Evolutionary conservation across 2,113 vertebrate genomes (phyloP).

Genomic region (Peucedramus taeniatus): DNA sequence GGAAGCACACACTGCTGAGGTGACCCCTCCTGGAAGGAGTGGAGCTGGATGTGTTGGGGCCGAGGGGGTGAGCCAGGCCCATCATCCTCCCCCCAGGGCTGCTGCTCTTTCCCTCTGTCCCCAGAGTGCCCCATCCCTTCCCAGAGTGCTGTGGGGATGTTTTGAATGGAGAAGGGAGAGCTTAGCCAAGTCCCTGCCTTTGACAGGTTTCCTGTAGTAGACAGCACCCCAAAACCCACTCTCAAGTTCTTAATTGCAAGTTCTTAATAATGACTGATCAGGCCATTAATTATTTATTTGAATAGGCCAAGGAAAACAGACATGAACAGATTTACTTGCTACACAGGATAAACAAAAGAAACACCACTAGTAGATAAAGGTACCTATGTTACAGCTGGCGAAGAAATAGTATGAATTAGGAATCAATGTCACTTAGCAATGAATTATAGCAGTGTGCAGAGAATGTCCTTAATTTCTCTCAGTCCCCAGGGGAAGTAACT

Average conservation of each 20-base stretch:
- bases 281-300: not conserved
- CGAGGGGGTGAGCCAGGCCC: not conserved
- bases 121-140: not conserved
- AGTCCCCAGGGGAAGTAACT: not conserved
- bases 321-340: not conserved
- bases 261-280: not conserved
- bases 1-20: not conserved
- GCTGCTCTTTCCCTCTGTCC: not conserved
- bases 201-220: not conserved
- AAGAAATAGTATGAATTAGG: not conserved
- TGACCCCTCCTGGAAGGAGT: not conserved
- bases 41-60: not conserved
- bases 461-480: not conserved
- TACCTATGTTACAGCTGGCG: not conserved
- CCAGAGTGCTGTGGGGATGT: not conserved
- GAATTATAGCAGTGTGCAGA: accelerated
- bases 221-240: not conserved
- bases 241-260: not conserved
- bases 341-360: not conserved
- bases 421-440: not conserved
- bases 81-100: not conserved
- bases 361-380: not conserved
- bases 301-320: not conserved
- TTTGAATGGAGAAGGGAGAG: not conserved
- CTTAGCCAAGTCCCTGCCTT: not conserved